These are phyloP conservation scores for Aphaenogaster floridana DNA, from an alignment of 1,140 invertebrate genomes.

Conservation along the genomic window DNA sequence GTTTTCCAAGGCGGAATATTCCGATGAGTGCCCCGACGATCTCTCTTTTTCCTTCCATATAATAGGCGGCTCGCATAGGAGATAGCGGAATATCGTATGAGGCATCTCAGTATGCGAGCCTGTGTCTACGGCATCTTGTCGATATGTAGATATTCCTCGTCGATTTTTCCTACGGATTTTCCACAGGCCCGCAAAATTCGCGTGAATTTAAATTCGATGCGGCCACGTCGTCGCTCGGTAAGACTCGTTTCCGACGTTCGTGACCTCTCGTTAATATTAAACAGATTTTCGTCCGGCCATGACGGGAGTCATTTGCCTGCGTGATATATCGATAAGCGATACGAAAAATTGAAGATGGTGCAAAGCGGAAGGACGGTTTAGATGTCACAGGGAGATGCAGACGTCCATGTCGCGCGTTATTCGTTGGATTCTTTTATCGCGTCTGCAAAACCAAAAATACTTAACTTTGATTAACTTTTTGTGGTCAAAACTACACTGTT, in stretches of 20 bases:
- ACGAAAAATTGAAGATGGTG: not conserved
- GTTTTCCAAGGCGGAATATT: conserved; percentile 43
- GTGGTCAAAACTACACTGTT: not conserved
- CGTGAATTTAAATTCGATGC: conserved; percentile 83
- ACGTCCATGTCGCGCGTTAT: not conserved
- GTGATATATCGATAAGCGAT: conserved; percentile 59
- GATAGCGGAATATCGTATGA: conserved; percentile 80
- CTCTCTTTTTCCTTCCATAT: conserved; percentile 72
- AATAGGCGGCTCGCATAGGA: conserved; percentile 73
- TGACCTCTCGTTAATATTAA: conserved; percentile 65
- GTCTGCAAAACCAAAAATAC: not conserved
- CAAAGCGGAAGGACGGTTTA: not conserved
- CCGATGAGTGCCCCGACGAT: conserved; percentile 60
- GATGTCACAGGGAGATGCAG: not conserved
- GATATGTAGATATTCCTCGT: conserved; percentile 79
- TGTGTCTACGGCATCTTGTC: conserved; percentile 78
- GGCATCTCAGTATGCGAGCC: conserved; percentile 82
- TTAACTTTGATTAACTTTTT: not conserved
- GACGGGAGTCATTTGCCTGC: conserved; percentile 47
- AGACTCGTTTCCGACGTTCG: conserved; percentile 55
- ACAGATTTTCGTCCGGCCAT: conserved; percentile 49
- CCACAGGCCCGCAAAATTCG: conserved; percentile 77
- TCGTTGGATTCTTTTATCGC: not conserved
- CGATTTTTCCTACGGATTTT: conserved; percentile 72
- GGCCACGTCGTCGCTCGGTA: conserved; percentile 63